Conservation (phyloP, 1,140 invertebrate species). For the Pararge aegeria region DNA sequence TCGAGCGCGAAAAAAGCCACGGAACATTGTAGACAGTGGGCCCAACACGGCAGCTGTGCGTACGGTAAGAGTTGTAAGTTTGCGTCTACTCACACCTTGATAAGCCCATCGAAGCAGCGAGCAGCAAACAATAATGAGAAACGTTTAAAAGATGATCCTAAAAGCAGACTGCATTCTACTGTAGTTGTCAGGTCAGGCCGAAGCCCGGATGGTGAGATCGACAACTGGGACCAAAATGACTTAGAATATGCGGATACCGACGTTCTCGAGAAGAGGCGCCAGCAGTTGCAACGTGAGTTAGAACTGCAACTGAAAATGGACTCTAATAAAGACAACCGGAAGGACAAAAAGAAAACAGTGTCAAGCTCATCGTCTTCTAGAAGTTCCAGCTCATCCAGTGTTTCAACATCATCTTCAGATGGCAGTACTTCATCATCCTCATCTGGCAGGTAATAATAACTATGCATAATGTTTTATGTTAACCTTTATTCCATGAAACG, state of each 20-base stretch:
- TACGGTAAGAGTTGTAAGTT: slow-evolving; percentile 89
- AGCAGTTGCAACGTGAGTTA: slow-evolving; percentile 88
- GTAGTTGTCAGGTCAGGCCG: slow-evolving; percentile 83
- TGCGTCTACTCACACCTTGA: slow-evolving; percentile 85
- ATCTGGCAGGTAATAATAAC: slow-evolving; percentile 60
- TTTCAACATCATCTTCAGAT: slow-evolving; percentile 81
- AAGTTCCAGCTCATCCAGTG: slow-evolving; percentile 82
- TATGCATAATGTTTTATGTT: no score
- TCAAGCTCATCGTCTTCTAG: slow-evolving; percentile 85
- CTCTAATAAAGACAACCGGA: slow-evolving; percentile 80
- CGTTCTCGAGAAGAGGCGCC: slow-evolving; percentile 87
- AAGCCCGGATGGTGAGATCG: slow-evolving; percentile 84
- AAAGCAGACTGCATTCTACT: slow-evolving; percentile 83
- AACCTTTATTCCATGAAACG: no score
- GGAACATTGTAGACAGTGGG: slow-evolving; percentile 88
- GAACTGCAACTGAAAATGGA: slow-evolving; percentile 87
- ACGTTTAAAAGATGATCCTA: slow-evolving; percentile 82
- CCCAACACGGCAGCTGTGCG: slow-evolving; percentile 86
- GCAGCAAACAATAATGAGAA: slow-evolving; percentile 84
- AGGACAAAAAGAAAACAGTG: slow-evolving; percentile 84
- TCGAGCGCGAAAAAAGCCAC: slow-evolving; percentile 76
- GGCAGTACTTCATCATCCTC: slow-evolving; percentile 82
- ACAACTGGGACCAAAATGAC: slow-evolving; percentile 88
- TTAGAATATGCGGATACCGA: slow-evolving; percentile 91
- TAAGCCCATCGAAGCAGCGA: slow-evolving; percentile 86